A percentile compares a stretch with the other conserved stretches of the same genome.
Evolutionary conservation across 64 coral and sea anemone species (phyloP).

Genomic region (Stichodactyla mertensii): DNA sequence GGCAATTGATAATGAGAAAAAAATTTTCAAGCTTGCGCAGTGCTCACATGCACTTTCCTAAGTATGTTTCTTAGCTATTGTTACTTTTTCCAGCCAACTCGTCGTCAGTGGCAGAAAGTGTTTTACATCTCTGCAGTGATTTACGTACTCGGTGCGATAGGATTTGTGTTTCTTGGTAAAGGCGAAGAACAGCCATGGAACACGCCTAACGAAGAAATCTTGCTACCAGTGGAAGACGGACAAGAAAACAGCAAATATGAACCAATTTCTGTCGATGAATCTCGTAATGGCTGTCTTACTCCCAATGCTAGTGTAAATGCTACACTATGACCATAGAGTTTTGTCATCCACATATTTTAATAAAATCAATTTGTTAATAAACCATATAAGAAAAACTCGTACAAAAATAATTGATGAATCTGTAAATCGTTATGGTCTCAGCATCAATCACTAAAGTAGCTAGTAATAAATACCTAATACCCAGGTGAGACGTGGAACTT

Average conservation of each 20-base stretch:
- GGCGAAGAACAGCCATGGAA: conserved; percentile 77
- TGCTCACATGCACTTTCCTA: not conserved
- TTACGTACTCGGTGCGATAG: conserved; percentile 45
- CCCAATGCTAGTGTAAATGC: not conserved
- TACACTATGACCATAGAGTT: too few species aligned
- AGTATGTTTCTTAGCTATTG: not conserved
- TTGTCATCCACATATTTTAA: too few species aligned
- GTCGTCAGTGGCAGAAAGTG: conserved; percentile 78
- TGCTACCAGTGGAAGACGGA: not conserved
- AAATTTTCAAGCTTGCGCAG: not conserved
- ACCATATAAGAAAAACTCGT: too few species aligned
- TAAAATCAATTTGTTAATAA: too few species aligned
- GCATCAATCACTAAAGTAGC: too few species aligned
- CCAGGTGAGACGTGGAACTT: too few species aligned
- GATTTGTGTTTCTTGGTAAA: conserved; percentile 33
- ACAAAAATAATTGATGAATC: too few species aligned
- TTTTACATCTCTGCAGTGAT: conserved; percentile 71
- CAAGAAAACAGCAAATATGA: not conserved
- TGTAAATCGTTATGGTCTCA: too few species aligned
- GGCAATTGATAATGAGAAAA: too few species aligned
- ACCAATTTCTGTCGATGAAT: not conserved
- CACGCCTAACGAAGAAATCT: conserved; percentile 38
- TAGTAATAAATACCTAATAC: too few species aligned
- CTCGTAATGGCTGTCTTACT: not conserved
- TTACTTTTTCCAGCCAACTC: conserved; percentile 58